Evolutionary conservation across 1,140 invertebrate genomes (phyloP).

Genomic region (Zophobas atratus): DNA sequence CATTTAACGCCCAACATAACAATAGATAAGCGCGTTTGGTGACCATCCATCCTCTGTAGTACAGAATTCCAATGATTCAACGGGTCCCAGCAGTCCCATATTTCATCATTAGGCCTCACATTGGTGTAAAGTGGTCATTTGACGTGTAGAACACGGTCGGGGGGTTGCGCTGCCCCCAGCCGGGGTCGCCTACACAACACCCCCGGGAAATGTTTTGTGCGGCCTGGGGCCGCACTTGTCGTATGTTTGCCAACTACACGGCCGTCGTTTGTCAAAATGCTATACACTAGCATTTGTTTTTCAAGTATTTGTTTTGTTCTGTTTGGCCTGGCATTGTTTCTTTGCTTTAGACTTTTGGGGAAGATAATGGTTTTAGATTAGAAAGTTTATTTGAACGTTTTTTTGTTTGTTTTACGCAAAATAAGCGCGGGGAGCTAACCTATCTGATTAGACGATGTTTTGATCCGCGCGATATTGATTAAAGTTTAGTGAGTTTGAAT

Average conservation of each 20-base stretch:
- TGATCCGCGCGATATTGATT: not conserved
- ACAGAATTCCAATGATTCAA: conserved; percentile 54
- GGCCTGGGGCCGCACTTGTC: conserved; percentile 46
- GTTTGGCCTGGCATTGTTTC: conserved; percentile 47
- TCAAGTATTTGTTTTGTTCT: conserved; percentile 59
- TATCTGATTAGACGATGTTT: conserved; percentile 2
- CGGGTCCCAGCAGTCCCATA: conserved; percentile 61
- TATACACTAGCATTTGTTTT: conserved; percentile 56
- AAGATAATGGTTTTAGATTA: conserved; percentile 48
- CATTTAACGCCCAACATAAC: conserved; percentile 30
- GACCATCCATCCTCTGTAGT: conserved; percentile 50
- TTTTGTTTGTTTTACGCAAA: conserved; percentile 10
- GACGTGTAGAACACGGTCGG: conserved; percentile 65
- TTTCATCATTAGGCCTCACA: conserved; percentile 69
- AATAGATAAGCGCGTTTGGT: conserved; percentile 49
- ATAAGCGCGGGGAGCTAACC: not conserved
- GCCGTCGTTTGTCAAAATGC: conserved; percentile 51
- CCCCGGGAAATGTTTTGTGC: conserved; percentile 53
- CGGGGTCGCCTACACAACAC: conserved; percentile 46
- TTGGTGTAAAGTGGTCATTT: conserved; percentile 70
- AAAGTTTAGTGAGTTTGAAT: not conserved
- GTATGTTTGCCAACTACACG: conserved; percentile 50
- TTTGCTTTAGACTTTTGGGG: conserved; percentile 48
- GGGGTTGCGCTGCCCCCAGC: conserved; percentile 36
- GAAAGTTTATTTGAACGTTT: conserved; percentile 31